Conservation (phyloP, 2,888 invertebrate genomes). For the Cataglyphis albicans region DNA sequence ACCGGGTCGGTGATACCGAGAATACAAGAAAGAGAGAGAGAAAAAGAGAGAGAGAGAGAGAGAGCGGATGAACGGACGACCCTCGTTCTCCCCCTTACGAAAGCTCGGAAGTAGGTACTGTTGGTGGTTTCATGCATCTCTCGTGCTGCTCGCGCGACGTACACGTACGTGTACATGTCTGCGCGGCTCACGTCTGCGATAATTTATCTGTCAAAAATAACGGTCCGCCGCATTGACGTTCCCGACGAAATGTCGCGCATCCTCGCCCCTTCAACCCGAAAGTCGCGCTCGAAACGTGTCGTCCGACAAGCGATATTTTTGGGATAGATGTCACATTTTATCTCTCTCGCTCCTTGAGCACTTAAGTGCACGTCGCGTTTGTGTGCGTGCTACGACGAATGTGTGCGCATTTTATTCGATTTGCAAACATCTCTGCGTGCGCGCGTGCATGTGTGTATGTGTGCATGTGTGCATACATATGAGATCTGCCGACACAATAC, state of each 20-base stretch:
- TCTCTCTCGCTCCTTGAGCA: not conserved
- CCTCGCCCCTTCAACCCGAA: not conserved
- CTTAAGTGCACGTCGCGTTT: constrained; percentile 45
- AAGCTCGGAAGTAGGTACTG: constrained; percentile 74
- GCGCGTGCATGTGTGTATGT: not conserved
- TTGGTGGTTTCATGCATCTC: constrained; percentile 73
- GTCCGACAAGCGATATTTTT: constrained; percentile 79
- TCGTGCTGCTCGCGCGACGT: constrained; percentile 73
- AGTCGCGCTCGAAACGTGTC: constrained; percentile 69
- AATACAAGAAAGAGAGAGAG: constrained; percentile 34
- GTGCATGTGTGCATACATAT: constrained; percentile 46
- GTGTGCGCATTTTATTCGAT: constrained; percentile 25
- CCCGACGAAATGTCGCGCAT: constrained; percentile 15
- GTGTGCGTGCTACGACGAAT: not conserved
- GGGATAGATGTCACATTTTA: constrained; percentile 83
- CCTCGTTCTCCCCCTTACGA: constrained; percentile 63
- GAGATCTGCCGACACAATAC: not conserved
- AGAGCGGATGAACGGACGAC: constrained; percentile 61
- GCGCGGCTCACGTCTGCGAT: constrained; percentile 47
- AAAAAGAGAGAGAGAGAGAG: not conserved
- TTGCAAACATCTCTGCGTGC: constrained; percentile 21
- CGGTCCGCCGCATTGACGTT: constrained; percentile 58
- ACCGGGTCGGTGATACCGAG: constrained; percentile 68
- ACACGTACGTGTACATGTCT: constrained; percentile 71
- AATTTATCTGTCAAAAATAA: constrained; percentile 72